Percentiles rank a stretch among this genome's conserved stretches.
phyloP scores from a whole-genome alignment of 2,797 vertebrate genomes.

The Dipus sagitta region DNA sequence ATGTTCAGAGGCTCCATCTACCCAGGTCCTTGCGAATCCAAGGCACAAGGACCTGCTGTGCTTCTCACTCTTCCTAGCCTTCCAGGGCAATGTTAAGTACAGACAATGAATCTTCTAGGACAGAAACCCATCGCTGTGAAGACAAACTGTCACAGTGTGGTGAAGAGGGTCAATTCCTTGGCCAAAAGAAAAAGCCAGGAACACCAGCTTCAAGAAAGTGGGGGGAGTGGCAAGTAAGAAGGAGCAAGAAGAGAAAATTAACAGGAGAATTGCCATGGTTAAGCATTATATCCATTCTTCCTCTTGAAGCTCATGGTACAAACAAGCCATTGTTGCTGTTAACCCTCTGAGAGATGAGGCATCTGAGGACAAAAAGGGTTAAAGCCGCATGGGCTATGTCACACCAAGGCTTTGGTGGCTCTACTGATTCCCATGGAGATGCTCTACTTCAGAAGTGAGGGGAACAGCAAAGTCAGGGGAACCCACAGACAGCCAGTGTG shows the following conservation, averaged over 20 bases:
- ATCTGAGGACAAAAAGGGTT: not conserved
- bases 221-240: not conserved
- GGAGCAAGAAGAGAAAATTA: not conserved
- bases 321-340: not conserved
- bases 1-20: not conserved
- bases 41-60: not conserved
- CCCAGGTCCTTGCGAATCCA: not conserved
- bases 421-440: not conserved
- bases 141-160: not conserved
- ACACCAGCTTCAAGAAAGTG: not conserved
- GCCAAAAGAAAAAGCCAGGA: not conserved
- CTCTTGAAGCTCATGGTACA: not conserved
- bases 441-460: not conserved
- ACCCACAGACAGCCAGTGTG: no score
- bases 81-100: not conserved
- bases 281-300: not conserved
- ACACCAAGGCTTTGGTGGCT: not conserved
- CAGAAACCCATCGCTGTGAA: not conserved
- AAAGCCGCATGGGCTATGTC: not conserved
- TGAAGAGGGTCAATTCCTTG: not conserved
- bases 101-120: not conserved
- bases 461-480: not conserved
- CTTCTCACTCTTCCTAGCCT: not conserved
- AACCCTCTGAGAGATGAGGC: not conserved
- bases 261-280: not conserved